A percentile compares a stretch with the other conserved stretches of the same genome.
Evolutionary conservation across 1,140 invertebrate genomes (phyloP).

Genomic region (Plodia interpunctella): DNA sequence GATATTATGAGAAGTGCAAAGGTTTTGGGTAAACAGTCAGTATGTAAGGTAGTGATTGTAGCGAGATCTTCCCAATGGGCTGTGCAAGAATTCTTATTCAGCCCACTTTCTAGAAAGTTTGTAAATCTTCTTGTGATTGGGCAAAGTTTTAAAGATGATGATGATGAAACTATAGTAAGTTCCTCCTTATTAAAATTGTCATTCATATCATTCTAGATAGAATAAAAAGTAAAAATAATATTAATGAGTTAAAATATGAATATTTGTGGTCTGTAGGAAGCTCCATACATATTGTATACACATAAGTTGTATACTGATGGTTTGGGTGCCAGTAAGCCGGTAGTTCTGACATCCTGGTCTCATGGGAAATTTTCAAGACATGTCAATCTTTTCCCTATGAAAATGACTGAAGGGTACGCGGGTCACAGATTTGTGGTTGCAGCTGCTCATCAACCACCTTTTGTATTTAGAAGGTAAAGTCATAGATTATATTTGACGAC

Average conservation of each 20-base stretch:
- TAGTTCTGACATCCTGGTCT: conserved; percentile 82
- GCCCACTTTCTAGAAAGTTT: conserved; percentile 79
- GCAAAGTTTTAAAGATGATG: conserved; percentile 76
- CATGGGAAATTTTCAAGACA: conserved; percentile 79
- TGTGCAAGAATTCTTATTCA: conserved; percentile 81
- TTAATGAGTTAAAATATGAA: neutral
- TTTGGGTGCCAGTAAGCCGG: conserved; percentile 79
- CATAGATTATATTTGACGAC: too few species aligned
- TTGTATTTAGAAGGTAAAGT: conserved; percentile 80
- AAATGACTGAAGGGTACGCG: conserved; percentile 81
- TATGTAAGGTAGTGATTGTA: conserved; percentile 79
- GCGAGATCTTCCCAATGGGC: conserved; percentile 83
- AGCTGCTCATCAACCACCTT: conserved; percentile 83
- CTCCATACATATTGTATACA: conserved; percentile 83
- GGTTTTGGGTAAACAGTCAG: conserved; percentile 78
- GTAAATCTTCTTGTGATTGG: conserved; percentile 82
- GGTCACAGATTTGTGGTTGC: conserved; percentile 83
- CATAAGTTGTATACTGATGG: conserved; percentile 83
- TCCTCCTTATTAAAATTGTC: neutral
- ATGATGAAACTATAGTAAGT: conserved; percentile 40
- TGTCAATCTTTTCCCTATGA: conserved; percentile 81
- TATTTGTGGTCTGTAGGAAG: conserved; percentile 68
- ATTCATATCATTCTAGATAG: too few species aligned
- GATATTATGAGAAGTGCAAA: conserved; percentile 78
- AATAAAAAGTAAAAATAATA: too few species aligned